A percentile compares a stretch with the other conserved stretches of the same genome.
Evolutionary conservation across 2,113 vertebrate species (phyloP).

Genomic region (Acanthochromis polyacanthus): DNA sequence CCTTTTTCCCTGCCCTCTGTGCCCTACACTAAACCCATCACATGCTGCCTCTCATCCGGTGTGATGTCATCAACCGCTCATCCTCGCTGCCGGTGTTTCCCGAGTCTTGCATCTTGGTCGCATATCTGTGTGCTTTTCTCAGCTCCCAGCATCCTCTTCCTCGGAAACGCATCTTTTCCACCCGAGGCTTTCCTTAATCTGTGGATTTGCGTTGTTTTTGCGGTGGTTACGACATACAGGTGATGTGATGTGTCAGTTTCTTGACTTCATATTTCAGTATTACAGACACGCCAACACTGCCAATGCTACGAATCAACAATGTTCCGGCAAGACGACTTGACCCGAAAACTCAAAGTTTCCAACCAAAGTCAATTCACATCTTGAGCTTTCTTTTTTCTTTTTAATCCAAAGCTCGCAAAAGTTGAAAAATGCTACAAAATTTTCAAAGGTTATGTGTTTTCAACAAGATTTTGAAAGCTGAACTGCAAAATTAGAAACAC

Average conservation of each 20-base stretch:
- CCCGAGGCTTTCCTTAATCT: neutral
- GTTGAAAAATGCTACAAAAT: neutral
- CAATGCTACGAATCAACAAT: neutral
- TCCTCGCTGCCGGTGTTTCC: neutral
- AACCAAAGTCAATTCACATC: neutral
- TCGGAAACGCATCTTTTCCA: neutral
- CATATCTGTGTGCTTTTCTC: neutral
- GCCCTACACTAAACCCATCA: conserved; percentile 44
- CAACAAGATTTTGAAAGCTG: neutral
- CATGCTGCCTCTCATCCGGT: conserved; percentile 49
- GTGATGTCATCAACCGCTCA: conserved; percentile 15
- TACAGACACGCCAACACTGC: neutral
- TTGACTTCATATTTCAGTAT: conserved; percentile 1
- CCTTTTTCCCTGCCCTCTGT: conserved; percentile 32
- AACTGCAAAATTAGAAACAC: conserved; percentile 19
- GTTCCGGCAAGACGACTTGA: neutral
- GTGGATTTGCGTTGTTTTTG: conserved; percentile 8
- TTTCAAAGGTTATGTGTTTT: neutral
- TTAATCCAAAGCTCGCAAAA: conserved; percentile 19
- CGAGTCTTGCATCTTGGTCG: conserved; percentile 7
- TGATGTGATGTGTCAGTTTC: conserved; percentile 24
- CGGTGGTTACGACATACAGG: conserved; percentile 3
- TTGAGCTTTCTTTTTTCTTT: neutral
- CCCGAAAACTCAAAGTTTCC: conserved; percentile 3
- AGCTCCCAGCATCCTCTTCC: neutral